A percentile compares a stretch with the other conserved stretches of the same genome.
These are phyloP conservation scores for Octodon degus DNA, from an alignment of 2,113 vertebrate species.

Conservation along the genomic window DNA sequence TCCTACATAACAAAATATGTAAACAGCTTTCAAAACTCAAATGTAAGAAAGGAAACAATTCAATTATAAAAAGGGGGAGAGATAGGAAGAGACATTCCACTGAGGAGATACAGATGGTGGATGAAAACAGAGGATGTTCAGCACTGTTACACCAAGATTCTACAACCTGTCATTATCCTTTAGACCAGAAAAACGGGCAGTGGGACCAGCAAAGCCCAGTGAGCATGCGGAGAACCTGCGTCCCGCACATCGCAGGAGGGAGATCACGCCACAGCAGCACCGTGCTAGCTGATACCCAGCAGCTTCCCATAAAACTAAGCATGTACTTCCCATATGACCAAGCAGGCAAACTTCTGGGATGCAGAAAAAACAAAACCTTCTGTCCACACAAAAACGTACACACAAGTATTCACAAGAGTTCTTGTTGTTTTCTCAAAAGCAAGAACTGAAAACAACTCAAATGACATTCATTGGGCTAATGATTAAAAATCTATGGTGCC, in stretches of 20 bases:
- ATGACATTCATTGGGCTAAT: not conserved
- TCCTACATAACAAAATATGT: not conserved
- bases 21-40: conserved; percentile 7
- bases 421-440: not conserved
- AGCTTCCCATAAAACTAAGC: conserved; percentile 37
- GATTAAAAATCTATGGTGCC: not conserved
- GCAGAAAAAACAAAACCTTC: conserved; percentile 37
- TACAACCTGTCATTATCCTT: not conserved
- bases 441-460: conserved; percentile 22
- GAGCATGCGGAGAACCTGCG: not conserved
- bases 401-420: not conserved
- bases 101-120: not conserved
- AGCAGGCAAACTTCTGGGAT: not conserved
- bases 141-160: not conserved
- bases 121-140: not conserved
- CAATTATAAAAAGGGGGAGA: not conserved
- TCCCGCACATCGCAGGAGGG: accelerated
- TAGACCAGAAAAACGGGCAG: not conserved
- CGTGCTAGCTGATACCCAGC: not conserved
- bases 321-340: not conserved
- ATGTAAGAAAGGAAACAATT: not conserved
- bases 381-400: not conserved
- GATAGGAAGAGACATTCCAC: not conserved
- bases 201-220: not conserved
- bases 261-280: not conserved